Base-by-base conservation (phyloP, 2,888 invertebrate species). In the Neoaliturus tenellus region DNA sequence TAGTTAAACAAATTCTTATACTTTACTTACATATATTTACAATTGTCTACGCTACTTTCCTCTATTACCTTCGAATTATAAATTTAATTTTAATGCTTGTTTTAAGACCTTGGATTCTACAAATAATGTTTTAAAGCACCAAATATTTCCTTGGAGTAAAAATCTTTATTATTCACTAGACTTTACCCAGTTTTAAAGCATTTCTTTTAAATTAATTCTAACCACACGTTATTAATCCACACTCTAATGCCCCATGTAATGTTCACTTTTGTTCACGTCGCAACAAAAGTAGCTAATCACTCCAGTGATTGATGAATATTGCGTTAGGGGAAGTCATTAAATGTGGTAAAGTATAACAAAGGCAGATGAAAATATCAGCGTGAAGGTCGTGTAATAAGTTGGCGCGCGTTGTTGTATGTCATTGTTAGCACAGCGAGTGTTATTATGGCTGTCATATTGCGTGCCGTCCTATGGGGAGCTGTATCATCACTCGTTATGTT, bases 401-500 rank as follows among this genome's bases (percentile, higher is more conserved):
- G 51, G 5, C 20, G 44, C 44, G 44, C 35, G 44, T 44, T 44
- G 44, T 44, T 44, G 44, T 51, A 4, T 51, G 51, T 51, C 51
- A 51, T 51, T 51, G 51, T 51, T 51, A 10, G 14, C 35, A 17
- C 14, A 17, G 44, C 48, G 12, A 23, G 20, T 51, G 51, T 51
- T 51, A 51, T 51, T 51, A 51, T 51, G 20, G 20, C 51, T 23
- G 51, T 51, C 51, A 51, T 51, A 51, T 51, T 51, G 51, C 51
- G 51, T 23, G 51, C 8, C 48, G 48, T 20, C 51, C 51, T 6
- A 51, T 51, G 51, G 51, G 51, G 20, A 51, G 1, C 10, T 2
- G 14, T 10, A 39, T 23, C 2, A 51, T 51, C 10, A 51, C 51
- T 23, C 51, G 51, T 51, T 48, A 48, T 48, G 17, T 48, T 10